phyloP scores from a whole-genome alignment of 2,888 invertebrate species.

The Bimastos eiseni region DNA sequence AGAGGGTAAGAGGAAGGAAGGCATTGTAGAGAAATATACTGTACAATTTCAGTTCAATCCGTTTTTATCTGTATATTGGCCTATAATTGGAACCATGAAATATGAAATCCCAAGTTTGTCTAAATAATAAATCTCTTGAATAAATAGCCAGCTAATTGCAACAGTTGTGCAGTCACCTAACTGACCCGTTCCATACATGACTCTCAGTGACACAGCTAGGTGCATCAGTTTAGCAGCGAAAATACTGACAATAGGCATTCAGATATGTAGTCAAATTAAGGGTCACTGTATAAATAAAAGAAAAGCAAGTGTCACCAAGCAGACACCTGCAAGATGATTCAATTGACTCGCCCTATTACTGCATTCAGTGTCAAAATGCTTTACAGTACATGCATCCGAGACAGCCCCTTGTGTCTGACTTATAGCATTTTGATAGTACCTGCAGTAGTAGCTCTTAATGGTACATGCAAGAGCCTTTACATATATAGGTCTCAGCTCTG shows the following conservation, averaged over 20 bases:
- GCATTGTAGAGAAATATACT: not conserved
- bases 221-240: not conserved
- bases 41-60: not conserved
- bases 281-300: not conserved
- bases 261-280: not conserved
- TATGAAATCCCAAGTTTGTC: not conserved
- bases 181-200: no score
- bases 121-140: no score
- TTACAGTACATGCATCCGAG: not conserved
- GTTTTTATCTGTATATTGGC: not conserved
- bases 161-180: no score
- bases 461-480: slow-evolving; percentile 16
- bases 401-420: not conserved
- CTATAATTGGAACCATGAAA: no score
- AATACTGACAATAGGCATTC: not conserved
- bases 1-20: no score
- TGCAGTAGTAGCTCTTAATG: slow-evolving; percentile 14
- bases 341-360: not conserved
- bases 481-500: not conserved
- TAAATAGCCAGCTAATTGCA: no score
- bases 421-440: not conserved
- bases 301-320: not conserved
- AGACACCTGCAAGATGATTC: not conserved
- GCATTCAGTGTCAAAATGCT: not conserved
- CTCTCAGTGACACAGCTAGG: no score